Evolutionary conservation across 2,888 invertebrate species (phyloP).

Genomic region (Creontiades dilutus): DNA sequence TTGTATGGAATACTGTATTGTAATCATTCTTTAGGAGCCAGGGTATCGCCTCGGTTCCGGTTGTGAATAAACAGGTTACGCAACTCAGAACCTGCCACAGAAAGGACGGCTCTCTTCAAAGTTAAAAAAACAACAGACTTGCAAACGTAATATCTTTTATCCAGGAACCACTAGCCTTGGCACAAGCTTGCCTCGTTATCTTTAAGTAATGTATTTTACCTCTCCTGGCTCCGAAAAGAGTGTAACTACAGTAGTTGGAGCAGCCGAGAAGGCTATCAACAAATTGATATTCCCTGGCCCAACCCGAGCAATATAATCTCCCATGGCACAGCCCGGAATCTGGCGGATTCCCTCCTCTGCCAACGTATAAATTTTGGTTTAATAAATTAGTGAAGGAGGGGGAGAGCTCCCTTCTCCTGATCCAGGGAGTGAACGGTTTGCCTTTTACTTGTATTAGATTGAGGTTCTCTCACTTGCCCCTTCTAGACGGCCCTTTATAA

Average conservation of each 20-base stretch:
- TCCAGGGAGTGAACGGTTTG: slow-evolving; percentile 9
- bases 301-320: slow-evolving; percentile 18
- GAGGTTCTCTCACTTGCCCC: slow-evolving; percentile 22
- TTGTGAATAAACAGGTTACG: no score
- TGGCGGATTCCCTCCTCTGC: neutral
- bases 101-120: no score
- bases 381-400: slow-evolving; percentile 28
- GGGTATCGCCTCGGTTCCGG: no score
- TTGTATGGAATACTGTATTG: no score
- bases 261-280: slow-evolving; percentile 16
- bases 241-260: neutral
- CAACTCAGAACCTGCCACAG: no score
- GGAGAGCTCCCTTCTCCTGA: neutral
- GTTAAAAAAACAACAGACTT: neutral
- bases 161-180: neutral
- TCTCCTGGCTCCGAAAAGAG: neutral
- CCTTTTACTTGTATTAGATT: slow-evolving; percentile 47
- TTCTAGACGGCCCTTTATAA: neutral
- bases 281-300: slow-evolving; percentile 36
- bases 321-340: neutral
- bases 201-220: neutral
- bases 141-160: neutral
- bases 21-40: no score
- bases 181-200: slow-evolving; percentile 8
- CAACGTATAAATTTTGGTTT: slow-evolving; percentile 40